phyloP scores from a whole-genome alignment of 2,888 invertebrate species.

The Athripsodes cinereus region DNA sequence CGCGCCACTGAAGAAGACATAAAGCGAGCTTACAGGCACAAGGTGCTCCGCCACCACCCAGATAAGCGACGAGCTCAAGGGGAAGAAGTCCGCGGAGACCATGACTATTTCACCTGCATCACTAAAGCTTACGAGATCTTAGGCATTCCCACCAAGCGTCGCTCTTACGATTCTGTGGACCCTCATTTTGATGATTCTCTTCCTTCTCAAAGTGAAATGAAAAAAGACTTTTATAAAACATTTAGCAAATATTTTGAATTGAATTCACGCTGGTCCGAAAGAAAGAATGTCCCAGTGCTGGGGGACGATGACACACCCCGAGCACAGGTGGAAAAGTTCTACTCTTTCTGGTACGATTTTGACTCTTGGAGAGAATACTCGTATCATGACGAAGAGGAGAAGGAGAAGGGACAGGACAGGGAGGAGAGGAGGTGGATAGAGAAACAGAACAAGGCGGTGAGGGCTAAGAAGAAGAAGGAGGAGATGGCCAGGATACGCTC shows the following conservation, averaged over 20 bases:
- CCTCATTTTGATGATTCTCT: conserved; percentile 86
- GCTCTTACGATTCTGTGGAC: conserved; percentile 96
- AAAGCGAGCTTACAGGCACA: conserved; percentile 85
- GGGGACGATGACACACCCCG: conserved; percentile 71
- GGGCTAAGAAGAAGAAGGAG: conserved; percentile 92
- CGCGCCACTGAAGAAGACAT: conserved; percentile 90
- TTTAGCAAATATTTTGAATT: conserved; percentile 64
- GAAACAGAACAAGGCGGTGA: conserved; percentile 90
- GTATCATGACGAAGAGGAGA: conserved; percentile 97
- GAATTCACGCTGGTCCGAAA: conserved; percentile 89
- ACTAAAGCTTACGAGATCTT: conserved; percentile 93
- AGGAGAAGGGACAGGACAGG: conserved; percentile 93
- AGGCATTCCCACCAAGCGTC: conserved; percentile 72
- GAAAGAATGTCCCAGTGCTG: conserved; percentile 75
- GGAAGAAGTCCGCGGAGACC: conserved; percentile 80
- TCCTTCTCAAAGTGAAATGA: conserved; percentile 69
- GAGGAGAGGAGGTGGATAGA: conserved; percentile 98
- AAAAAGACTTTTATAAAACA: conserved; percentile 70
- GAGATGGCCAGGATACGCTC: conserved; percentile 89
- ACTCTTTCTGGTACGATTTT: conserved; percentile 97
- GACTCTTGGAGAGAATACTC: conserved; percentile 99
- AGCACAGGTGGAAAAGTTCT: conserved; percentile 88
- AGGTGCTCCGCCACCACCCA: conserved; percentile 93
- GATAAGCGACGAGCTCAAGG: conserved; percentile 93
- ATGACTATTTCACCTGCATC: conserved; percentile 98